phyloP scores from a whole-genome alignment of 2,888 invertebrate species.

The Callyntrura sp. region DNA sequence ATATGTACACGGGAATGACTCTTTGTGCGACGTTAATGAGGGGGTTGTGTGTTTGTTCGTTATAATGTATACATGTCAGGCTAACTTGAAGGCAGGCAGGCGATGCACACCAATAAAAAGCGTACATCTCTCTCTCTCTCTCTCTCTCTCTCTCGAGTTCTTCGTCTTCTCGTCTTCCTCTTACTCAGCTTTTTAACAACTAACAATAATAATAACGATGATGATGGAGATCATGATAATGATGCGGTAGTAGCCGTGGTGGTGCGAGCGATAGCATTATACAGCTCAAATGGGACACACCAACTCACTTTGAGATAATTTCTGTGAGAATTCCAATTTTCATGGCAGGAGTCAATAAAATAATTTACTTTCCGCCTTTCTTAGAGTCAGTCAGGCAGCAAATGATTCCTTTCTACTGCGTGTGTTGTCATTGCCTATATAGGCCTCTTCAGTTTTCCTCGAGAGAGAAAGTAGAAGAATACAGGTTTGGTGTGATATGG shows the following conservation, averaged over 20 bases:
- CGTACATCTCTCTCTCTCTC: slow-evolving; percentile 2
- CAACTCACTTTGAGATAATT: slow-evolving; percentile 82
- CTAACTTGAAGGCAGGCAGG: no score
- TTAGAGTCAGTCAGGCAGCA: slow-evolving; percentile 1
- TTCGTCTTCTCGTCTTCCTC: slow-evolving; percentile 22
- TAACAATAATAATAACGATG: slow-evolving; percentile 64
- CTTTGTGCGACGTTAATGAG: slow-evolving; percentile 75
- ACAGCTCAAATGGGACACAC: slow-evolving; percentile 83
- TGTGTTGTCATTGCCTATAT: no score
- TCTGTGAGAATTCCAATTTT: slow-evolving; percentile 82
- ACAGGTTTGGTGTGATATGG: background rate
- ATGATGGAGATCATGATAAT: slow-evolving; percentile 36
- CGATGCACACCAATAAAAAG: background rate
- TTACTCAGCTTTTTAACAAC: slow-evolving; percentile 31
- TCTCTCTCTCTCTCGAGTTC: background rate
- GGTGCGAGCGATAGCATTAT: slow-evolving; percentile 60
- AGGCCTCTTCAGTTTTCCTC: background rate
- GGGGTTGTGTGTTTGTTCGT: slow-evolving; percentile 72
- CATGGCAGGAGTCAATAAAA: slow-evolving; percentile 83
- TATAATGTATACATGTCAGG: background rate
- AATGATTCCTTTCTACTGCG: slow-evolving; percentile 24
- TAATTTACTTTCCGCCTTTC: slow-evolving; percentile 80
- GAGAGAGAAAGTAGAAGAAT: background rate
- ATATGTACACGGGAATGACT: slow-evolving; percentile 37
- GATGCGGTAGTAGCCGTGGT: slow-evolving; percentile 31